These are phyloP conservation scores for Lacerta bilineata DNA, from an alignment of 2,797 vertebrate species.

Conservation along the genomic window DNA sequence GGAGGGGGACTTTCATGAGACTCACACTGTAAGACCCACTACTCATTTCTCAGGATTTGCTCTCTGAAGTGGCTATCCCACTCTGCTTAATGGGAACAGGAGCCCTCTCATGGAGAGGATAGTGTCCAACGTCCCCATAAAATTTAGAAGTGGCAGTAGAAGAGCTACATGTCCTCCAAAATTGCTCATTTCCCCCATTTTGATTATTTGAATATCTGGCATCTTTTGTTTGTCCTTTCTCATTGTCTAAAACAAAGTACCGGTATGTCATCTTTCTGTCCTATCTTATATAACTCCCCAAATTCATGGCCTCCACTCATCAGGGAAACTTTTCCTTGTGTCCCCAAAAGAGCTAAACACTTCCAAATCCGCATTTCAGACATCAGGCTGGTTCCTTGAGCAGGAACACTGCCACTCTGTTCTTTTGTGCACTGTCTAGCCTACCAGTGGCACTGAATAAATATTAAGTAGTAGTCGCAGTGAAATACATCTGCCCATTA, in stretches of 20 bases:
- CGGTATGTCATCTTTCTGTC: neutral
- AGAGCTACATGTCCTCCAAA: neutral
- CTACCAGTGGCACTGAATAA: neutral
- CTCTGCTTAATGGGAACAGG: too few species aligned
- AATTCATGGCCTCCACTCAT: neutral
- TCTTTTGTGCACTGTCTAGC: neutral
- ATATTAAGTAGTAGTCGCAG: constrained; percentile 4
- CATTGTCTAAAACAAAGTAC: neutral
- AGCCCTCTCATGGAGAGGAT: neutral
- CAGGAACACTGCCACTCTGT: neutral
- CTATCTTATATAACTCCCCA: neutral
- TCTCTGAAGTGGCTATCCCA: too few species aligned
- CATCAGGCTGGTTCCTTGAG: neutral
- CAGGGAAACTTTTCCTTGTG: neutral
- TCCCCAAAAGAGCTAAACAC: neutral
- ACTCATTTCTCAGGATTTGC: too few species aligned
- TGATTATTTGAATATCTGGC: neutral
- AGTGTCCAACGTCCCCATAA: neutral
- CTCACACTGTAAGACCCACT: too few species aligned
- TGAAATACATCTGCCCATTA: constrained; percentile 32
- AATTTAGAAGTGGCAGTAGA: too few species aligned
- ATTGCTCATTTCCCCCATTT: neutral
- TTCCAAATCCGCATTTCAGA: neutral
- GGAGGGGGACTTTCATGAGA: too few species aligned
- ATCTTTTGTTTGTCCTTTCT: neutral